These are phyloP conservation scores for Drosophila sordidapex DNA, from an alignment of 2,888 invertebrate species.

Conservation along the genomic window DNA sequence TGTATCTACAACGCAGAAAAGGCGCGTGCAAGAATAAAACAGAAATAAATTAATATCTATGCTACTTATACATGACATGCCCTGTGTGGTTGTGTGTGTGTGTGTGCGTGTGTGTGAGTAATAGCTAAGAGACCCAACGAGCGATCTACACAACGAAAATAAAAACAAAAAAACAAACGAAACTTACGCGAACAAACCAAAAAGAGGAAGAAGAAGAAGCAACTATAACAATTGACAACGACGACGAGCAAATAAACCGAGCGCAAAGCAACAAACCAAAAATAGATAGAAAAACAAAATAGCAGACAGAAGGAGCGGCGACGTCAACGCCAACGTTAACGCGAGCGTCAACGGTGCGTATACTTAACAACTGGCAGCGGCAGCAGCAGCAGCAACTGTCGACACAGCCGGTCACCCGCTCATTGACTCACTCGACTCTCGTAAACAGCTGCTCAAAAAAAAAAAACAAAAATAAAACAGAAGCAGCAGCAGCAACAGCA, in stretches of 20 bases:
- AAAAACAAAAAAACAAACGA: slow-evolving; percentile 55
- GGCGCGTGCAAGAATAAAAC: slow-evolving; percentile 54
- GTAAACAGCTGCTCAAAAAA: slow-evolving; percentile 56
- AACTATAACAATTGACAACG: slow-evolving; percentile 50
- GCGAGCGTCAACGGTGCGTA: slow-evolving; percentile 66
- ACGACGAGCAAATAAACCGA: slow-evolving; percentile 45
- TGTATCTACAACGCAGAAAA: slow-evolving; percentile 43
- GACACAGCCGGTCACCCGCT: slow-evolving; percentile 28
- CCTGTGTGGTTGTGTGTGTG: slow-evolving; percentile 16
- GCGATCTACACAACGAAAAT: slow-evolving; percentile 69
- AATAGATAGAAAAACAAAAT: slow-evolving; percentile 50
- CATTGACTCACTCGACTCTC: slow-evolving; percentile 54
- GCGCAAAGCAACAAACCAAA: slow-evolving; percentile 76
- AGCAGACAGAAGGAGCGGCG: slow-evolving; percentile 24
- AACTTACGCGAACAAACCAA: slow-evolving; percentile 64
- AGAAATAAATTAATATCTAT: slow-evolving; percentile 61
- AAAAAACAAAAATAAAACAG: slow-evolving; percentile 23
- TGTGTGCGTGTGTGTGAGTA: slow-evolving; percentile 45
- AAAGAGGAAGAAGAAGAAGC: slow-evolving; percentile 3
- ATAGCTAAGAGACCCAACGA: slow-evolving; percentile 60
- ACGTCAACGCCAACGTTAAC: slow-evolving; percentile 23
- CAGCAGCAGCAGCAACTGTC: slow-evolving; percentile 20
- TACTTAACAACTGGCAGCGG: slow-evolving; percentile 47
- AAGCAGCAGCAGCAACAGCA: slow-evolving; percentile 26
- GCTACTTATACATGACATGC: slow-evolving; percentile 30